These are phyloP conservation scores for Gambelia wislizenii DNA, from an alignment of 2,797 vertebrate genomes.

Conservation along the genomic window DNA sequence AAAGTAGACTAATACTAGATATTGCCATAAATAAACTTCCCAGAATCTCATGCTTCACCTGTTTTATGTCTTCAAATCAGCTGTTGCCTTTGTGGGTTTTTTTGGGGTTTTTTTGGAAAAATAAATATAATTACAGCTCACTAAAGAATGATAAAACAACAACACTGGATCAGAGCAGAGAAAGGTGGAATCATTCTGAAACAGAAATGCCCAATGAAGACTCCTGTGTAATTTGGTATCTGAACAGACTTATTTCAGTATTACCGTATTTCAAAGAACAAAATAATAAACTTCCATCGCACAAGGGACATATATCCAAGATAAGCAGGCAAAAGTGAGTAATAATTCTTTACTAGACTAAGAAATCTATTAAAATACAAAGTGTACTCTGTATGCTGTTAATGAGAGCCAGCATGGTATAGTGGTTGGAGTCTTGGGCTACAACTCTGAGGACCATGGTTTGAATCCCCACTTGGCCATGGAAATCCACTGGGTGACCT, in stretches of 20 bases:
- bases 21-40: background rate
- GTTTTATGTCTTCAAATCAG: constrained; percentile 28
- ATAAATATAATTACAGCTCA: background rate
- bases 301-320: background rate
- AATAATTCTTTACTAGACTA: no score
- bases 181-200: background rate
- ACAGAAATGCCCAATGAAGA: background rate
- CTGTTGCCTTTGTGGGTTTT: background rate
- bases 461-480: no score
- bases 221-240: background rate
- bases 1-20: background rate
- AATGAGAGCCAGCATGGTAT: no score
- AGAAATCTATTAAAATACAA: no score
- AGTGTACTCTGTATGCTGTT: no score
- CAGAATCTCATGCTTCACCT: constrained; percentile 26
- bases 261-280: background rate
- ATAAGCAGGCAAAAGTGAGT: no score
- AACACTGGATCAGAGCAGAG: background rate
- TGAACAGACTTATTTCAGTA: background rate
- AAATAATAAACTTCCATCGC: background rate
- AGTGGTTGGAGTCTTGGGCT: no score
- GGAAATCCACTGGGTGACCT: no score
- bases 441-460: no score
- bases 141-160: background rate
- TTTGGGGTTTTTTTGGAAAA: background rate